Conservation (phyloP, 2,797 vertebrate species). For the Syngnathus rostellatus region DNA sequence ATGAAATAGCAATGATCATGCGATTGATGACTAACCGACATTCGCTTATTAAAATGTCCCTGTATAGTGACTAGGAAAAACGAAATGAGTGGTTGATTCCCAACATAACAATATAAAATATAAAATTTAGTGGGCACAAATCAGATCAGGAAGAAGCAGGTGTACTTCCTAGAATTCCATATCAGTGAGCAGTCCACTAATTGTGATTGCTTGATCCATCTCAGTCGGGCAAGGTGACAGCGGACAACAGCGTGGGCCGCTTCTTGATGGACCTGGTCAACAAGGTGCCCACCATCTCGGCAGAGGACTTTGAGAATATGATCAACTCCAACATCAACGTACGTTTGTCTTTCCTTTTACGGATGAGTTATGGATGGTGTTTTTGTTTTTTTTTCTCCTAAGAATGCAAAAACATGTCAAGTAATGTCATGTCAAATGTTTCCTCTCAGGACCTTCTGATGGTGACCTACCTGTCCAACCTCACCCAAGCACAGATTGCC, state of each 20-base stretch:
- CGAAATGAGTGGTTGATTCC: no score
- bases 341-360: conserved; percentile 41
- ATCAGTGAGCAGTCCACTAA: neutral
- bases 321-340: conserved; percentile 99
- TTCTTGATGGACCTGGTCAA: conserved; percentile 96
- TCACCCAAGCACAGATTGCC: conserved; percentile 96
- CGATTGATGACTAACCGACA: no score
- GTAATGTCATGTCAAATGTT: neutral
- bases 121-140: neutral
- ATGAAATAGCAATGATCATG: no score
- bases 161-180: neutral
- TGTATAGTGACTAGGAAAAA: no score
- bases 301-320: conserved; percentile 98
- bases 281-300: conserved; percentile 91
- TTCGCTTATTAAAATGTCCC: no score
- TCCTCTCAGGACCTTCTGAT: conserved; percentile 86
- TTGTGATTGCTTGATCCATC: neutral
- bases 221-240: conserved; percentile 90
- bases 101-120: no score
- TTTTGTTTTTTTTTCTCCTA: neutral
- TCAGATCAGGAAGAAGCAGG: neutral
- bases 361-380: neutral
- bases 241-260: conserved; percentile 94
- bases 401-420: neutral
- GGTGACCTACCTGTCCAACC: conserved; percentile 97